Percentiles rank a stretch among this genome's conserved stretches.
Conservation (phyloP, 2,113 vertebrate genomes). For the Catharus bicknelli region DNA sequence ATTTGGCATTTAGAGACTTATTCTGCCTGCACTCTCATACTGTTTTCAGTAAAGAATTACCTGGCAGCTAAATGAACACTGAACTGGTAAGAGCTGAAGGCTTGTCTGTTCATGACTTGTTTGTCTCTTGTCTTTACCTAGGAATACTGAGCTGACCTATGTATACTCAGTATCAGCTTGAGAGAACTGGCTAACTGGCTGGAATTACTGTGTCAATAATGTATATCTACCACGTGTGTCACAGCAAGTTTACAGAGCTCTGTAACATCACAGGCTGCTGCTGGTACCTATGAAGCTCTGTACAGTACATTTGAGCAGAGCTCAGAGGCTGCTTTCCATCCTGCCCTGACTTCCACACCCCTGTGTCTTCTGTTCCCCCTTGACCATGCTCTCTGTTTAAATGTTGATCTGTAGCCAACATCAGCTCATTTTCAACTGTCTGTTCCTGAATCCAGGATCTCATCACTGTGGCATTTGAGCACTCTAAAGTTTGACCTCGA, state of each 20-base stretch:
- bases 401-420: not conserved
- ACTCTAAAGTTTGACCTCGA: not conserved
- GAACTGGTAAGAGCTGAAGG: not conserved
- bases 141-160: not conserved
- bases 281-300: not conserved
- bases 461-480: not conserved
- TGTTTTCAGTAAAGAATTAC: slow-evolving; percentile 22
- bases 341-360: not conserved
- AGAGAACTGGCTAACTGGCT: not conserved
- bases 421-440: not conserved
- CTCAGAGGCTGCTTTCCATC: not conserved
- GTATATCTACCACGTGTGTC: not conserved
- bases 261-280: not conserved
- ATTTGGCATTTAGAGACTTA: not conserved
- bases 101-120: not conserved
- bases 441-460: not conserved
- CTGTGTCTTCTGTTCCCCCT: not conserved
- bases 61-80: not conserved
- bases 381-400: not conserved
- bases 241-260: not conserved
- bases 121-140: not conserved
- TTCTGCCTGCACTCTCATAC: not conserved
- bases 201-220: not conserved
- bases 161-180: not conserved
- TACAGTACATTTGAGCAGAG: not conserved